These are phyloP conservation scores for Papilio dardanus DNA, from an alignment of 1,140 invertebrate genomes.

Conservation along the genomic window DNA sequence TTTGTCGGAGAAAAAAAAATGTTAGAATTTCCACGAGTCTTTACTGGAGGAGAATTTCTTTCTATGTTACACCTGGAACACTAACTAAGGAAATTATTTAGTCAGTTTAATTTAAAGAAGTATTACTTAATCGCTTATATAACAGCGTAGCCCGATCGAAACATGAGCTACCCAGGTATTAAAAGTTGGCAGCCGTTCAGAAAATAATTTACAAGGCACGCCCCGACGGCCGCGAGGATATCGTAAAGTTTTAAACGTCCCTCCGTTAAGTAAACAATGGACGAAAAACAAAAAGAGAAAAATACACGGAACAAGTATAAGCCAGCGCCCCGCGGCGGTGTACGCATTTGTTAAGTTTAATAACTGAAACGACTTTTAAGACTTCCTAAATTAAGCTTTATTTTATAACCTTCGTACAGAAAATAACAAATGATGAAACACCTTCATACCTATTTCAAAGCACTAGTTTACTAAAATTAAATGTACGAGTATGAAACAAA, in stretches of 20 bases:
- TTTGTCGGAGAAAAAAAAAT: constrained; percentile 13
- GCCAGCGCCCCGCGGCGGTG: constrained; percentile 55
- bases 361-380: constrained; percentile 41
- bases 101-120: not conserved
- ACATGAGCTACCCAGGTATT: constrained; percentile 55
- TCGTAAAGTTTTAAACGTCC: constrained; percentile 77
- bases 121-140: not conserved
- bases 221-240: constrained; percentile 60
- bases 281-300: constrained; percentile 64
- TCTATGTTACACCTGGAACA: not conserved
- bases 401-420: not conserved
- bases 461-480: not conserved
- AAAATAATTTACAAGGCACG: constrained; percentile 67
- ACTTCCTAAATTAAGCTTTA: not conserved
- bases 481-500: not conserved
- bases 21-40: not conserved
- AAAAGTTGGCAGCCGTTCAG: constrained; percentile 76
- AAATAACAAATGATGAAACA: not conserved
- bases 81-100: not conserved
- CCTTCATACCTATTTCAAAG: not conserved
- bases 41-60: no score
- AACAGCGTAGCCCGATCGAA: not conserved
- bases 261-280: constrained; percentile 80
- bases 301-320: constrained; percentile 52
- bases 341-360: constrained; percentile 52